Evolutionary conservation across 2,888 invertebrate genomes (phyloP), one percentile per base, ranked within the genome.

Genomic region (Seira musarum): DNA sequence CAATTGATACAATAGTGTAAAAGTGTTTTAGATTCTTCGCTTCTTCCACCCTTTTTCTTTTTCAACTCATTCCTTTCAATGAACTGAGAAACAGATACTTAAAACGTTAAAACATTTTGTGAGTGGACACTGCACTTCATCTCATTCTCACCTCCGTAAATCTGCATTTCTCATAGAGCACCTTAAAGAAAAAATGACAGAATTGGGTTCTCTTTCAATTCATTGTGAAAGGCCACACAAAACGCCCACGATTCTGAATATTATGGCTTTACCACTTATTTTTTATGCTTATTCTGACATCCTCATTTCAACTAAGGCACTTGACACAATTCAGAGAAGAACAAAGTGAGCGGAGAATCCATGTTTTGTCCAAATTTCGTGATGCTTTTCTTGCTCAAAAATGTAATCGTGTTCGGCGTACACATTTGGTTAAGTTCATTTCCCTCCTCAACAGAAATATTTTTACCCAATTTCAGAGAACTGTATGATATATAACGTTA

Each of bases 101-200:
- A n/a, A n/a, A n/a, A n/a, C n/a, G n/a, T n/a, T n/a, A n/a, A n/a
- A n/a, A n/a, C 5, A 57, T 10, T 57, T 57, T n/a, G 57, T 17
- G 17, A 57, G 17, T 57, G 57, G 17, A 57, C 57, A 57, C 17
- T 6, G n/a, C 17, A 57, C 57, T n/a, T 57, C 57, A 57, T 15
- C 57, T 57, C 57, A 10, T 57, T n/a, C 57, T 57, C 57, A 57
- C 57, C 57, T 57, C 57, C 57, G 57, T 57, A 57, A 57, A 57
- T 57, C 57, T 57, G 57, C 57, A 57, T 57, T 57, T 57, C 57
- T 57, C 57, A 57, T 57, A 57, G 57, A 57, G 57, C 57, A 57
- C 57, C 57, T 57, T 57, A 15, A 13, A 40, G 40, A 6, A 40
- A 40, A 13, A 40, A 13, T 40, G 57, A 57, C 57, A 57, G 57